These are phyloP conservation scores for Actenoides hombroni DNA, from an alignment of 2,113 vertebrate species.

Conservation along the genomic window DNA sequence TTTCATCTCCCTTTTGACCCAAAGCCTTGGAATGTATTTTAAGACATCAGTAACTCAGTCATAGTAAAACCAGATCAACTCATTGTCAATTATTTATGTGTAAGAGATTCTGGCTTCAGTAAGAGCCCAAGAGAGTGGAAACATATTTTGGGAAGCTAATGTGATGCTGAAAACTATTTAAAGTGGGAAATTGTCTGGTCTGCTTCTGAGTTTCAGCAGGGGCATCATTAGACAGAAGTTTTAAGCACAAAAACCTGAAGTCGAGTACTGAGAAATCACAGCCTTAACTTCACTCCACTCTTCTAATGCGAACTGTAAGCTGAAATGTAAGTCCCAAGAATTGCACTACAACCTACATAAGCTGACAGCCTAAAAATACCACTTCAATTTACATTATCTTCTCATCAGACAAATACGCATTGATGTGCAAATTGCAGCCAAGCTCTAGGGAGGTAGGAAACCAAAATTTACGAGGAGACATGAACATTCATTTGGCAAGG, in stretches of 20 bases:
- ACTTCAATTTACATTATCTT: neutral
- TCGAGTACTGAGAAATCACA: neutral
- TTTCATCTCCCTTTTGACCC: neutral
- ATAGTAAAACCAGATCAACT: neutral
- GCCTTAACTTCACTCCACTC: neutral
- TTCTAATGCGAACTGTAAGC: neutral
- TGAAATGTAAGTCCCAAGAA: neutral
- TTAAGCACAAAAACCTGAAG: neutral
- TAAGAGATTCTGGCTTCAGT: neutral
- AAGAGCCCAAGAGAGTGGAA: neutral
- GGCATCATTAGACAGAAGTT: neutral
- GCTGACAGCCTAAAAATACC: neutral
- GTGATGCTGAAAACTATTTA: neutral
- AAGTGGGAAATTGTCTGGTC: neutral
- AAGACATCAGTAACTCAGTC: neutral
- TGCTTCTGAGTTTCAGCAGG: neutral
- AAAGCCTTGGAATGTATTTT: neutral
- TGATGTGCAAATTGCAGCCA: neutral
- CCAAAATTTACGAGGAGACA: neutral
- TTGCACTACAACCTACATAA: neutral
- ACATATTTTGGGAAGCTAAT: neutral
- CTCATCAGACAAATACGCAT: neutral
- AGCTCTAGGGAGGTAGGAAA: neutral
- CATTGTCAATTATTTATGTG: neutral
- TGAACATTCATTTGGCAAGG: neutral